These are phyloP conservation scores for Meliscaeva auricollis DNA, from an alignment of 2,888 invertebrate genomes.

Conservation along the genomic window DNA sequence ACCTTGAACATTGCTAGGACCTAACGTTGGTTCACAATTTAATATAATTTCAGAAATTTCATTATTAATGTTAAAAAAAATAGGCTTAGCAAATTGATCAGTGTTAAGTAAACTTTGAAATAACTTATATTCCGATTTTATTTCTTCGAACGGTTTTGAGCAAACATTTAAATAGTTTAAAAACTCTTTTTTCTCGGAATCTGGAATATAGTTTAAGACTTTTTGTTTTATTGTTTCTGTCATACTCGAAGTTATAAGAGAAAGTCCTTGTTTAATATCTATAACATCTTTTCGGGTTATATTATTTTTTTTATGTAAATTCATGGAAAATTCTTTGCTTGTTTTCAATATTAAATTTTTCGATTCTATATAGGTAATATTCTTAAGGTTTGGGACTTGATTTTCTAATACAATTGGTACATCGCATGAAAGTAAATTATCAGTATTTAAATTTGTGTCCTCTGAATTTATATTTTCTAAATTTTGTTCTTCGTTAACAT, in stretches of 20 bases:
- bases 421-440: too few relatives aligned
- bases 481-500: background rate
- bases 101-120: slow-evolving; percentile 18
- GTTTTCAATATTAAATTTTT: background rate
- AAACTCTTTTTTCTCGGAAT: slow-evolving; percentile 20
- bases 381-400: background rate
- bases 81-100: slow-evolving; percentile 48
- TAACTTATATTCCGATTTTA: slow-evolving; percentile 25
- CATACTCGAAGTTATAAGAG: slow-evolving; percentile 12
- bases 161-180: slow-evolving; percentile 19
- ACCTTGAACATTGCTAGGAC: slow-evolving; percentile 46
- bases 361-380: background rate
- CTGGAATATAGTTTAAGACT: slow-evolving; percentile 13
- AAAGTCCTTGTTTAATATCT: slow-evolving; percentile 16
- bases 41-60: slow-evolving; percentile 59
- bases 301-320: slow-evolving; percentile 30
- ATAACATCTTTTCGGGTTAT: slow-evolving; percentile 22
- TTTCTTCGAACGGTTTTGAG: slow-evolving; percentile 29
- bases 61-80: too few relatives aligned
- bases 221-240: slow-evolving; percentile 21
- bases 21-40: slow-evolving; percentile 54
- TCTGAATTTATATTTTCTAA: background rate
- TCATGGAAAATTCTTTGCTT: slow-evolving; percentile 10
- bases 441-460: background rate
- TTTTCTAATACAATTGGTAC: background rate